Conservation (phyloP, 2,888 invertebrate species). For the Sipunculus nudus region DNA sequence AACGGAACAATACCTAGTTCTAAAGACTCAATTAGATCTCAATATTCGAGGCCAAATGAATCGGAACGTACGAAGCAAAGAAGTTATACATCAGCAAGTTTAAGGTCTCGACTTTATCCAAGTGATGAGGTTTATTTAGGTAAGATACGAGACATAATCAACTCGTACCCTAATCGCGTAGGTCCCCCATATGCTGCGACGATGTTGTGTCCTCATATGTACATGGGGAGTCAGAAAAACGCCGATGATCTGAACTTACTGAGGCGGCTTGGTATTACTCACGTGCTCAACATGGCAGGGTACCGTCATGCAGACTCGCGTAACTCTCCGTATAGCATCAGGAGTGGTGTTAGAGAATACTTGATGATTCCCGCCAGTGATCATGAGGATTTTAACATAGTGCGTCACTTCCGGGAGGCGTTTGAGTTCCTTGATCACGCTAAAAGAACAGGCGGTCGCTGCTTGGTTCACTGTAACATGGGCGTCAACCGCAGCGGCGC, state of each 20-base stretch:
- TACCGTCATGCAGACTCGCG: slow-evolving; percentile 33
- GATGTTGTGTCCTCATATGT: slow-evolving; percentile 32
- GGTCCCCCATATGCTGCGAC: slow-evolving; percentile 34
- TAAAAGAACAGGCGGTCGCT: slow-evolving; percentile 28
- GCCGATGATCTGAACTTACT: slow-evolving; percentile 37
- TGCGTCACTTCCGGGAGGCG: slow-evolving; percentile 36
- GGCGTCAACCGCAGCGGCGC: slow-evolving; percentile 45
- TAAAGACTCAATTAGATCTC: no score
- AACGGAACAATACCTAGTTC: no score
- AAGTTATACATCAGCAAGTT: no score
- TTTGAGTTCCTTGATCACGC: slow-evolving; percentile 34
- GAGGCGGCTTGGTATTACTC: slow-evolving; percentile 35
- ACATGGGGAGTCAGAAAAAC: slow-evolving; percentile 41
- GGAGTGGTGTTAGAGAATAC: slow-evolving; percentile 30
- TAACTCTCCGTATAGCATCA: slow-evolving; percentile 30
- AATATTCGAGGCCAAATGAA: no score
- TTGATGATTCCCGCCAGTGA: slow-evolving; percentile 42
- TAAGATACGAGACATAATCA: slow-evolving; percentile 36
- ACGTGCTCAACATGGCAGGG: slow-evolving; percentile 41
- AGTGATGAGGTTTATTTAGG: no score
- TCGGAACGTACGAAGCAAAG: no score
- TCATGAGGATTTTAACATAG: slow-evolving; percentile 39
- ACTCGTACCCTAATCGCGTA: slow-evolving; percentile 32
- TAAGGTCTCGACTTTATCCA: no score
- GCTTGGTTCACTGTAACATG: slow-evolving; percentile 42